Base-by-base conservation (phyloP, 2,113 vertebrate species). In the Fulica atra region DNA sequence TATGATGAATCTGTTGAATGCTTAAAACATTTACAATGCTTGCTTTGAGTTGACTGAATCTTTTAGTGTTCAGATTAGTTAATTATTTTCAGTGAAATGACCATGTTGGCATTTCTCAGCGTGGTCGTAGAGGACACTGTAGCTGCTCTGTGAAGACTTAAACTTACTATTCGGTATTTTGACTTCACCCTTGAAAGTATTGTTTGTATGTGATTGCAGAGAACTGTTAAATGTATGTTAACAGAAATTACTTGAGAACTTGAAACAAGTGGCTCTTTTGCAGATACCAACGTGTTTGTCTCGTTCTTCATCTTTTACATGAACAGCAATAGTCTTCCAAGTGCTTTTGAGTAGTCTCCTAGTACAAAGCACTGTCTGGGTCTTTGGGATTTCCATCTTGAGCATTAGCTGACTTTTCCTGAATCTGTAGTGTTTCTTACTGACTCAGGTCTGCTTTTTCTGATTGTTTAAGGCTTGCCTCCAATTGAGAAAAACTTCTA, bases 401-500 rank as follows among this genome's bases (percentile, higher is more conserved):
- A 59, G 8, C 59, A 73, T 65, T 54, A 79, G 17, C 35, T 78
- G 42, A 12, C 13, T 68, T 71, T n/a, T 3, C 20, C 6, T 60
- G 26, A 63, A 26, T 36, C 42, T 84, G 7, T 59, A 66, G n/a
- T 14, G 3, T 74, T 56, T 94, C 23, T 63, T 82, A 69, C 25
- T 89, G 86, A 72, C 90, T 83, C 33, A 17, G 59, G 8, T 33
- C 50, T 24, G 21, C 25, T 64, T 69, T 80, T 56, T 73, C 51
- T 88, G 46, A n/a, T 80, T 91, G 40, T 73, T 81, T 56, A 91
- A 99, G 99, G 97, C 88, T 97, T 99, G 44, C 98, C 99, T 84
- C 98, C 98, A 51, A 91, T 99, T 88, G 98, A 98, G 96, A 99
- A 99, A 97, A 97, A 98, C 42, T 99, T 99, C 95, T 99, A 99